Conservation (phyloP, 2,797 vertebrate genomes). For the Acanthurus leucopareius region DNA sequence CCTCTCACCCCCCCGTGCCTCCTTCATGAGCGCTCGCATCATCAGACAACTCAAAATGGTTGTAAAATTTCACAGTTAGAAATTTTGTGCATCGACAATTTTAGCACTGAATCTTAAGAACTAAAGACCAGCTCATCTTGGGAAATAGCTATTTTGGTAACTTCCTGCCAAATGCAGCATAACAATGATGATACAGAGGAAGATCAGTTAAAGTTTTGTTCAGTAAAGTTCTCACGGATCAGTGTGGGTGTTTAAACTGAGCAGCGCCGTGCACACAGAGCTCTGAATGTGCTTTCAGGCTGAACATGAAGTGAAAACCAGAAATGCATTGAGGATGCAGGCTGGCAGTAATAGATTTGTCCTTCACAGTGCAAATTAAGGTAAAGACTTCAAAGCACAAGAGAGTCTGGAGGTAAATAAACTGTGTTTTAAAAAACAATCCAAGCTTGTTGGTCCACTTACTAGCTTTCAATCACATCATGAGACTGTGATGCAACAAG, state of each 20-base stretch:
- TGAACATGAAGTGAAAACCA: conserved; percentile 1
- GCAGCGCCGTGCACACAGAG: background rate
- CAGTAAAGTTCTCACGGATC: background rate
- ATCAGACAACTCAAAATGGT: too few relatives aligned
- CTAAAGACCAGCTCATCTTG: too few relatives aligned
- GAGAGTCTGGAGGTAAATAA: background rate
- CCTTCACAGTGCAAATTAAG: background rate
- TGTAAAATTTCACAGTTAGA: too few relatives aligned
- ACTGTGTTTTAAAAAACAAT: background rate
- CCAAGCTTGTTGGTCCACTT: background rate
- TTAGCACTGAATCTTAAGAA: too few relatives aligned
- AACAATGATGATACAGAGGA: background rate
- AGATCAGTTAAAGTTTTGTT: background rate
- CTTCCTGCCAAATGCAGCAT: background rate
- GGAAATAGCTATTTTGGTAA: background rate
- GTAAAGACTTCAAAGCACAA: conserved; percentile 2
- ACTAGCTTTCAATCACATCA: background rate
- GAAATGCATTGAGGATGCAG: background rate
- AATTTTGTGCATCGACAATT: too few relatives aligned
- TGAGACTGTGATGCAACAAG: conserved; percentile 4
- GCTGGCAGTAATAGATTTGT: background rate
- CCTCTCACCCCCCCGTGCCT: background rate
- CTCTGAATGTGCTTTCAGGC: background rate
- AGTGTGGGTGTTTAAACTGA: too few relatives aligned
- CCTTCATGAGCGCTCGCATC: too few relatives aligned